Evolutionary conservation across 2,113 vertebrate species (phyloP), one percentile per base, ranked within the genome.

Genomic region (Physeter macrocephalus): DNA sequence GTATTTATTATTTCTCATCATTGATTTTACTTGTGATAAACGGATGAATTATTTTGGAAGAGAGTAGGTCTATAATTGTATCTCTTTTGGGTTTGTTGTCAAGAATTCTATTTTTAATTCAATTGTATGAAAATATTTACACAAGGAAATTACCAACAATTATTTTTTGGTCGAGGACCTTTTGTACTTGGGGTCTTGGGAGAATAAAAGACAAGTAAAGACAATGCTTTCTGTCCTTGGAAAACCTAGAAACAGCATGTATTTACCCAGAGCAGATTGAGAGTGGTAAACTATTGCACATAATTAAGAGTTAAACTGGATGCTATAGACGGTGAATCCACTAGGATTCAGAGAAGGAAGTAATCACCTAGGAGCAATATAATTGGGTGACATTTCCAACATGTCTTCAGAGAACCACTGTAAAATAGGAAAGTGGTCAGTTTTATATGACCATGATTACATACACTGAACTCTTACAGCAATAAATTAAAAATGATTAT

Each of bases 11-110:
- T 67, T 93, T 67, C 46, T 62, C 52, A 41, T 89, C 7, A 20
- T 88, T 59, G 85, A 98, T 49, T 80, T 83, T 90, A 78, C 90
- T 90, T 97, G 69, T 97, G 72, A 54, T 67, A 69, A 97, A 36
- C 62, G 85, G 57, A 85, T 87, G 66, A 34, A 95, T 96, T 74
- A 23, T 12, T 98, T 93, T 88, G 89, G 92, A 89, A 97, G 77
- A 81, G 64, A 90, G 82, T 90, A 93, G 43, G 94, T 87, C 34
- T 96, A 75, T 80, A 46, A 52, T 94, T 92, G 12, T 90, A 27
- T n/a, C 59, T 87, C 8, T 62, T n/a, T 95, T 39, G 36, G 57
- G 67, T 94, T 88, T 87, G 74, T 87, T 96, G 74, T 94, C 7
- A 95, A 91, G 94, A 94, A 98, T 1, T 46, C 57, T 49, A 34